Evolutionary conservation across 2,797 vertebrate species (phyloP).

Genomic region (Vireo griseus): DNA sequence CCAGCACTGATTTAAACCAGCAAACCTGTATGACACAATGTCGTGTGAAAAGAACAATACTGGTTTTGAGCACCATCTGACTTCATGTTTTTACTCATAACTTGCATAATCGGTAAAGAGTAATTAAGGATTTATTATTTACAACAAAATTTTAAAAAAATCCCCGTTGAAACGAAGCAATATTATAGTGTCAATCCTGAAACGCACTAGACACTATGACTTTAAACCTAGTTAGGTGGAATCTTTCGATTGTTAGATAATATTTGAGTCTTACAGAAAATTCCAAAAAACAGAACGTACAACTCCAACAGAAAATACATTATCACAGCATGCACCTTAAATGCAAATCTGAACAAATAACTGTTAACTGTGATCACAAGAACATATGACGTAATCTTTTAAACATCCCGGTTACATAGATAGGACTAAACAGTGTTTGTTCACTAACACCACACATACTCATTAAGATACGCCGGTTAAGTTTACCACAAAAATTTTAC

Average conservation of each 20-base stretch:
- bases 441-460: not conserved
- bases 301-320: not conserved
- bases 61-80: not conserved
- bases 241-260: not conserved
- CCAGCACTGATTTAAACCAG: not conserved
- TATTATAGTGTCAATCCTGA: not conserved
- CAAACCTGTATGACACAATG: not conserved
- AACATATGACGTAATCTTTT: not conserved
- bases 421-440: rapidly evolving
- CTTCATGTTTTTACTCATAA: not conserved
- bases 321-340: not conserved
- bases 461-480: not conserved
- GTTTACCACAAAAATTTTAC: not conserved
- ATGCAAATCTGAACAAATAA: not conserved
- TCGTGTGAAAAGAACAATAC: not conserved
- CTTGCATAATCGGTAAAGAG: not conserved
- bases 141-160: not conserved
- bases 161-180: not conserved
- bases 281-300: not conserved
- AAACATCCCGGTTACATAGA: rapidly evolving
- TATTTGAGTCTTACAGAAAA: not conserved
- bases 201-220: not conserved
- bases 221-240: not conserved
- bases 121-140: not conserved
- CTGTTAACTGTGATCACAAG: not conserved